Conservation (phyloP, 2,113 vertebrate species). For the Montifringilla adamsi region DNA sequence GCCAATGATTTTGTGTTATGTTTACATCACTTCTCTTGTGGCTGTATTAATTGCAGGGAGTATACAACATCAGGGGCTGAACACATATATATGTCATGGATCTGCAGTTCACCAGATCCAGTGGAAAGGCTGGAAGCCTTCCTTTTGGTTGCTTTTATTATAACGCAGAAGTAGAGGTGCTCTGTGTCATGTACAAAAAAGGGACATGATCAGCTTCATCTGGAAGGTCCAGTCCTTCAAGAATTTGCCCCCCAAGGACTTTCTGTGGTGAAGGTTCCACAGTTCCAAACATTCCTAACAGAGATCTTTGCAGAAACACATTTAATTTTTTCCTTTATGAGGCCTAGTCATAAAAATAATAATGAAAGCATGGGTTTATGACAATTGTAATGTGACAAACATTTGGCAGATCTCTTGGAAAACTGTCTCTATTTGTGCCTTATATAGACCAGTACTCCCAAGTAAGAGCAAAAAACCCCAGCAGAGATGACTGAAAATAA, state of each 20-base stretch:
- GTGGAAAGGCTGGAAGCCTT: neutral
- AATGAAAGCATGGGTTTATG: neutral
- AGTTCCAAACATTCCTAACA: neutral
- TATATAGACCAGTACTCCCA: neutral
- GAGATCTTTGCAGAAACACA: neutral
- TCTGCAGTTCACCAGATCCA: neutral
- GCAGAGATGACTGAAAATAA: neutral
- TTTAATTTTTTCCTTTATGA: neutral
- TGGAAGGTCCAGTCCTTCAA: neutral
- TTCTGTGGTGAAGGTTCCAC: neutral
- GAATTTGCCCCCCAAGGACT: neutral
- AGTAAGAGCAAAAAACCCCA: neutral
- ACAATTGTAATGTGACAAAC: neutral
- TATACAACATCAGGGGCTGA: neutral
- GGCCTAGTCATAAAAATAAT: neutral
- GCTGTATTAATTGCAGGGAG: neutral
- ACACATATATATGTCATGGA: neutral
- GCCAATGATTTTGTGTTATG: neutral
- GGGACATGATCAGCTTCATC: neutral
- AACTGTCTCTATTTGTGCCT: neutral
- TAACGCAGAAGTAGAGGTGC: slow-evolving; percentile 2
- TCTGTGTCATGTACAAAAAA: neutral
- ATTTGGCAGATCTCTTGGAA: neutral
- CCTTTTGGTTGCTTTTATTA: slow-evolving; percentile 14
- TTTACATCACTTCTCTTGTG: neutral